Conservation (phyloP, 2,113 vertebrate genomes). For the Bungarus multicinctus region DNA sequence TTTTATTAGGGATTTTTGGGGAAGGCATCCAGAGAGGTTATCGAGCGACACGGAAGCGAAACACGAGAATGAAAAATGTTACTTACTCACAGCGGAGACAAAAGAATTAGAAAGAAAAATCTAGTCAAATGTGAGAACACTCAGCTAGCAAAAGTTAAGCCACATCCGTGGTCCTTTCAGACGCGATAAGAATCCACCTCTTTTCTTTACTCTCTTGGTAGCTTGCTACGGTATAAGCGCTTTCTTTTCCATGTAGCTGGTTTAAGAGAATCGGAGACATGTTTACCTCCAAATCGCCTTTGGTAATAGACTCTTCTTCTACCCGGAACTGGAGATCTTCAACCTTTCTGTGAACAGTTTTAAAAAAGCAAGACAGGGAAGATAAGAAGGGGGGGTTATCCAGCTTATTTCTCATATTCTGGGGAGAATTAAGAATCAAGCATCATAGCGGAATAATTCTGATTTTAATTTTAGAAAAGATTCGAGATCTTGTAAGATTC, state of each 20-base stretch:
- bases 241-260: not conserved
- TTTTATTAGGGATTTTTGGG: conserved; percentile 16
- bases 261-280: conserved; percentile 22
- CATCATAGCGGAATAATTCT: not conserved
- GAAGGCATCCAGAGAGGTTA: conserved; percentile 26
- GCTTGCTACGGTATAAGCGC: not conserved
- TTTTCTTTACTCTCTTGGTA: not conserved
- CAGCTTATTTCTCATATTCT: not conserved
- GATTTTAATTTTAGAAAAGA: not conserved
- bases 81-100: not conserved
- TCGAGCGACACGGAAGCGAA: conserved; percentile 13
- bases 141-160: not conserved
- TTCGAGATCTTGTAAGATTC: not conserved
- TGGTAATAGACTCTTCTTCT: conserved; percentile 98
- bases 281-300: conserved; percentile 99
- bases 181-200: not conserved
- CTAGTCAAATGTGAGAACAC: not conserved
- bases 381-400: not conserved
- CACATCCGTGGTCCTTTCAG: not conserved
- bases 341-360: conserved; percentile 81
- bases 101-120: not conserved
- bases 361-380: not conserved
- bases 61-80: not conserved
- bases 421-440: conserved; percentile 5
- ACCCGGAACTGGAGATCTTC: conserved; percentile 98